Percentiles rank a stretch among this genome's conserved stretches.
Evolutionary conservation across 2,797 vertebrate genomes (phyloP).

Genomic region (Oceanodroma leucorhoa): DNA sequence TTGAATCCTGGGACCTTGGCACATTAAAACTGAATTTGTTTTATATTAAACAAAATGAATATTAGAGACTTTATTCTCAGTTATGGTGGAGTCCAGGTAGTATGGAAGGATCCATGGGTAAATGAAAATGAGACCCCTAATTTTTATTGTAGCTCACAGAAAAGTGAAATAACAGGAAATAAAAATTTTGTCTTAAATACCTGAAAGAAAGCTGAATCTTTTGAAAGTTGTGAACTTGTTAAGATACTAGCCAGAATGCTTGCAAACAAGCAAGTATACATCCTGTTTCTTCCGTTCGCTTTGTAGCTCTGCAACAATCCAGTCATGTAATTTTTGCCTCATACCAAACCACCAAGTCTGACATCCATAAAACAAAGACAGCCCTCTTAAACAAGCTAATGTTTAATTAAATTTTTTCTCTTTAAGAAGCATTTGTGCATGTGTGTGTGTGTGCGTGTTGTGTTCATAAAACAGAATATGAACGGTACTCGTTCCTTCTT

Average conservation of each 20-base stretch:
- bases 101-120: background rate
- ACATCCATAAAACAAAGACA: background rate
- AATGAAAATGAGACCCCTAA: background rate
- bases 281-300: background rate
- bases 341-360: background rate
- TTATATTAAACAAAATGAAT: background rate
- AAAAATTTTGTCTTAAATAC: background rate
- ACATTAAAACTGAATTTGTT: background rate
- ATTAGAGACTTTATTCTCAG: background rate
- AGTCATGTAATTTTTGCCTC: background rate
- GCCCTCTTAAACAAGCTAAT: background rate
- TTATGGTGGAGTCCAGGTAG: background rate
- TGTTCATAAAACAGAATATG: background rate
- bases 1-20: background rate
- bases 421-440: background rate
- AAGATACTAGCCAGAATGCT: background rate
- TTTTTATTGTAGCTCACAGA: background rate
- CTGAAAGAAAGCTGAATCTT: background rate
- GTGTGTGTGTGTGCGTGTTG: background rate
- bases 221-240: background rate
- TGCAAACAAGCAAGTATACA: background rate
- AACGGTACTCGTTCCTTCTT: background rate
- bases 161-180: background rate
- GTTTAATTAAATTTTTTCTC: slow-evolving; percentile 5
- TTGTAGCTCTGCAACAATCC: background rate